Conservation (phyloP, 2,888 invertebrate species). For the Trichogramma evanescens region DNA sequence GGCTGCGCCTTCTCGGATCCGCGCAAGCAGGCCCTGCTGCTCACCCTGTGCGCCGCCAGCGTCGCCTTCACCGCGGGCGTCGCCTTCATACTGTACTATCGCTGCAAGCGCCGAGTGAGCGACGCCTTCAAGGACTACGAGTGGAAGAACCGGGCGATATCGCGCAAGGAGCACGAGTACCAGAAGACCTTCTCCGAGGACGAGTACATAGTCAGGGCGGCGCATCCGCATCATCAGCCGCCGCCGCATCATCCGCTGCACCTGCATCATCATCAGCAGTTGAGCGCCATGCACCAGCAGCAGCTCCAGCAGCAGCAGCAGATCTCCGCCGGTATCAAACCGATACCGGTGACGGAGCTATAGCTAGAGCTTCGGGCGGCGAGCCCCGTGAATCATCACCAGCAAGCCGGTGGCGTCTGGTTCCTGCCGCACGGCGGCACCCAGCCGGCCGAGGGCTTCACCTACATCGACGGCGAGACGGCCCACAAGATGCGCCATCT, state of each 20-base stretch:
- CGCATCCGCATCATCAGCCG: constrained; percentile 52
- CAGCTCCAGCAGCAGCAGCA: constrained; percentile 45
- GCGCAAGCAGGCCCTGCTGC: constrained; percentile 71
- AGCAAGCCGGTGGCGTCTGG: constrained; percentile 61
- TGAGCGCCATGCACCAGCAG: constrained; percentile 44
- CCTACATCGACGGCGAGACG: constrained; percentile 65
- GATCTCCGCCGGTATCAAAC: constrained; percentile 50
- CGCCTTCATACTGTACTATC: constrained; percentile 64
- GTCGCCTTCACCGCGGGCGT: constrained; percentile 66
- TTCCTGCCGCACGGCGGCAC: constrained; percentile 58
- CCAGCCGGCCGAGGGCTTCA: constrained; percentile 69
- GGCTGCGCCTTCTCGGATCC: constrained; percentile 77
- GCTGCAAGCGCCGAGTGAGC: constrained; percentile 72
- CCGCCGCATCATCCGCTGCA: constrained; percentile 45
- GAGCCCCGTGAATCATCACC: constrained; percentile 47
- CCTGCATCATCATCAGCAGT: constrained; percentile 42
- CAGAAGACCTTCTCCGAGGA: constrained; percentile 86
- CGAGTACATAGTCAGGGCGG: constrained; percentile 69
- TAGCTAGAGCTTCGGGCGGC: constrained; percentile 94
- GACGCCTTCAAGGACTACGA: constrained; percentile 78
- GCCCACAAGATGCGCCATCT: constrained; percentile 52
- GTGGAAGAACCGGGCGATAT: constrained; percentile 66
- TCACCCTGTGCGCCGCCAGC: constrained; percentile 66
- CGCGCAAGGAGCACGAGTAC: constrained; percentile 79
- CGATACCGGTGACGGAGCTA: constrained; percentile 87